Evolutionary conservation across 2,113 vertebrate genomes (phyloP).

Genomic region (human (Homo sapiens)): GRCh38 chr7:66795501-66796000

Average conservation of each 20-base stretch:
- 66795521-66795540: slow-evolving; percentile 95
- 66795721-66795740: background rate
- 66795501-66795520: slow-evolving; percentile 86
- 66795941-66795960: too few relatives aligned
- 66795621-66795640: background rate
- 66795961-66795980: too few relatives aligned
- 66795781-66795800: background rate
- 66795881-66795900: too few relatives aligned
- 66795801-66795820: background rate
- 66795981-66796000: too few relatives aligned
- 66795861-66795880: too few relatives aligned
- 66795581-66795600: slow-evolving; percentile 92
- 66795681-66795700: background rate
- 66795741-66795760: background rate
- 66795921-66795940: too few relatives aligned
- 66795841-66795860: background rate
- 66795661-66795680: background rate
- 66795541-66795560: slow-evolving; percentile 98
- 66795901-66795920: too few relatives aligned
- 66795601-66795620: too few relatives aligned
- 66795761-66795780: background rate
- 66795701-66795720: background rate
- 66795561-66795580: slow-evolving; percentile 92
- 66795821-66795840: background rate
- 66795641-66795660: background rate